Percentiles rank a stretch among this genome's conserved stretches.
These are phyloP conservation scores for Vulpes vulpes DNA, from an alignment of 2,113 vertebrate genomes.

Conservation along the genomic window DNA sequence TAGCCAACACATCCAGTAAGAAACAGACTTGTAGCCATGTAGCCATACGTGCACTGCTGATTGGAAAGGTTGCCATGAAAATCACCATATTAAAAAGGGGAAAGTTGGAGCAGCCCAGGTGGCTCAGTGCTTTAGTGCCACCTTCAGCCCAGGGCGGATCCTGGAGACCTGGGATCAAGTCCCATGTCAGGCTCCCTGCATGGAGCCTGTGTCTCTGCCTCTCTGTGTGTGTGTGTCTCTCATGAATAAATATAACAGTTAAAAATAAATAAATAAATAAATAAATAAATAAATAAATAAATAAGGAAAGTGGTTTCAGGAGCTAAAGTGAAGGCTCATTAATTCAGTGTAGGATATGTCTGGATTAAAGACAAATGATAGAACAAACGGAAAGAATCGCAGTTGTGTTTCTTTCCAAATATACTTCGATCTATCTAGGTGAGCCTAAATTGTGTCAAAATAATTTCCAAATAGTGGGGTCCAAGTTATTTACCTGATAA, in stretches of 20 bases:
- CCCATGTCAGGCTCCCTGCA: too few species aligned
- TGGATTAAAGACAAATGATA: not conserved
- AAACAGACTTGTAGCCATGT: not conserved
- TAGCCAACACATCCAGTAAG: not conserved
- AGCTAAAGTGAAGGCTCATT: not conserved
- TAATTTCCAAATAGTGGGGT: not conserved
- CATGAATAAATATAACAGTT: too few species aligned
- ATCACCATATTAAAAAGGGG: not conserved
- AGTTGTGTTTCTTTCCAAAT: not conserved
- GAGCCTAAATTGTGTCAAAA: not conserved
- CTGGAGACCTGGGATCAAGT: too few species aligned
- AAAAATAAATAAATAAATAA: too few species aligned
- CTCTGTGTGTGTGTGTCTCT: too few species aligned
- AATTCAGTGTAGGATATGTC: not conserved
- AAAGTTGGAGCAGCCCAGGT: not conserved
- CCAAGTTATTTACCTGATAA: not conserved
- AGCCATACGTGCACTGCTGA: not conserved
- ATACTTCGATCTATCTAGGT: not conserved
- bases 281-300: too few species aligned
- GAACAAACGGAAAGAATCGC: not conserved
- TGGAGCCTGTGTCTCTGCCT: too few species aligned
- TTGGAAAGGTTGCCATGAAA: not conserved
- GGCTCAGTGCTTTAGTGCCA: too few species aligned
- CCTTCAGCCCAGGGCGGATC: too few species aligned
- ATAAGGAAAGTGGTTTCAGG: not conserved